Percentiles rank a stretch among this genome's conserved stretches.
phyloP scores from a whole-genome alignment of 23 tunicate species.

The Halocynthia roretzi region DNA sequence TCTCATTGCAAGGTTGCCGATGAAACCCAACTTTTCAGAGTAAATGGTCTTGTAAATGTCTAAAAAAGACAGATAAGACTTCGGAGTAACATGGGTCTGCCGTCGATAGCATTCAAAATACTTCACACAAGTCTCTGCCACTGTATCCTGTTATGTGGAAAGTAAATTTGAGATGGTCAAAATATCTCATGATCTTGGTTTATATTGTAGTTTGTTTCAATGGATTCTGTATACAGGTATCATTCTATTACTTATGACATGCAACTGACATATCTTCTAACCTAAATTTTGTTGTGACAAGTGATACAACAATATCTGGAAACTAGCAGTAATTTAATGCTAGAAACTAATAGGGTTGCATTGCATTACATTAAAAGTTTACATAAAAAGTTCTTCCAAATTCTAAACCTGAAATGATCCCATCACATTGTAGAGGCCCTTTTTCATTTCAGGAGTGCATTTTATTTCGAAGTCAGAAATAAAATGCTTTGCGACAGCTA shows the following conservation, averaged over 20 bases:
- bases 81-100: slow-evolving; percentile 90
- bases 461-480: slow-evolving; percentile 64
- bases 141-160: slow-evolving; percentile 50
- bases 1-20: slow-evolving; percentile 69
- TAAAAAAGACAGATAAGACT: slow-evolving; percentile 78
- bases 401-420: slow-evolving; percentile 93
- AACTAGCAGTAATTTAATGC: too few relatives aligned
- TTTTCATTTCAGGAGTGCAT: slow-evolving; percentile 68
- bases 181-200: too few relatives aligned
- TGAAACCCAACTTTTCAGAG: slow-evolving; percentile 56
- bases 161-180: too few relatives aligned
- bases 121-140: slow-evolving; percentile 79
- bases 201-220: too few relatives aligned
- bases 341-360: too few relatives aligned
- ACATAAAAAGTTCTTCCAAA: too few relatives aligned
- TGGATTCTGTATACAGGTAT: too few relatives aligned
- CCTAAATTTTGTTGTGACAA: too few relatives aligned
- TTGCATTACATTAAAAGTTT: too few relatives aligned
- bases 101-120: slow-evolving; percentile 90
- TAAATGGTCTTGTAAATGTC: slow-evolving; percentile 76
- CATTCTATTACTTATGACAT: too few relatives aligned
- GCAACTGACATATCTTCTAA: too few relatives aligned
- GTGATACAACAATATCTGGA: too few relatives aligned
- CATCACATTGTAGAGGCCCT: slow-evolving; percentile 73
- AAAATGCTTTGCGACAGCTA: slow-evolving; percentile 86